These are phyloP conservation scores for Lordiphosa andalusiaca DNA, from an alignment of 2,888 invertebrate species.

Conservation along the genomic window DNA sequence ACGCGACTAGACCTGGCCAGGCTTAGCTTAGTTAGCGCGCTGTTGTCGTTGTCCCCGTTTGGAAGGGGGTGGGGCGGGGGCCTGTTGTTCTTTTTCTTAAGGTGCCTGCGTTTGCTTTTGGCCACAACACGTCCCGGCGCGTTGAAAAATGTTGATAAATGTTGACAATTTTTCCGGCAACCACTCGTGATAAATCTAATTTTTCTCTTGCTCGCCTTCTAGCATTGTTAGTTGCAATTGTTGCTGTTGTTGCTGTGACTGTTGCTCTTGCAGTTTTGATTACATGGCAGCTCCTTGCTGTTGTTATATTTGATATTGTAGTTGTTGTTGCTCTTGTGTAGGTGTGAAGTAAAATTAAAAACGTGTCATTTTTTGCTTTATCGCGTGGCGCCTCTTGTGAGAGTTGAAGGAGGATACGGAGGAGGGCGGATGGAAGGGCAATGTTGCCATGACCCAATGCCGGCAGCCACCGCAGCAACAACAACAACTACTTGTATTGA, in stretches of 20 bases:
- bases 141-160: slow-evolving; percentile 78
- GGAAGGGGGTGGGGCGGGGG: no score
- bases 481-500: slow-evolving; percentile 14
- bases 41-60: slow-evolving; percentile 7
- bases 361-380: slow-evolving; percentile 76
- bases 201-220: slow-evolving; percentile 58
- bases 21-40: slow-evolving; percentile 44
- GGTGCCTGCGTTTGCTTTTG: slow-evolving; percentile 32
- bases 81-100: slow-evolving; percentile 42
- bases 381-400: slow-evolving; percentile 46
- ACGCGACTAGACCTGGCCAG: slow-evolving; percentile 24
- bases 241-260: slow-evolving; percentile 58
- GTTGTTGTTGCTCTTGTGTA: slow-evolving; percentile 46
- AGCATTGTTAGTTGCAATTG: slow-evolving; percentile 36
- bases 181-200: slow-evolving; percentile 78
- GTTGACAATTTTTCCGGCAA: slow-evolving; percentile 78
- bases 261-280: slow-evolving; percentile 59
- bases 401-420: no score
- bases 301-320: slow-evolving; percentile 36
- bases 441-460: slow-evolving; percentile 52
- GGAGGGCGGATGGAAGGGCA: background rate
- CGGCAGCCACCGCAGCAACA: slow-evolving; percentile 30
- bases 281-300: slow-evolving; percentile 40
- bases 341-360: slow-evolving; percentile 75
- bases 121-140: slow-evolving; percentile 63